phyloP scores from a whole-genome alignment of 2,888 invertebrate species.

The Phasia obesa region DNA sequence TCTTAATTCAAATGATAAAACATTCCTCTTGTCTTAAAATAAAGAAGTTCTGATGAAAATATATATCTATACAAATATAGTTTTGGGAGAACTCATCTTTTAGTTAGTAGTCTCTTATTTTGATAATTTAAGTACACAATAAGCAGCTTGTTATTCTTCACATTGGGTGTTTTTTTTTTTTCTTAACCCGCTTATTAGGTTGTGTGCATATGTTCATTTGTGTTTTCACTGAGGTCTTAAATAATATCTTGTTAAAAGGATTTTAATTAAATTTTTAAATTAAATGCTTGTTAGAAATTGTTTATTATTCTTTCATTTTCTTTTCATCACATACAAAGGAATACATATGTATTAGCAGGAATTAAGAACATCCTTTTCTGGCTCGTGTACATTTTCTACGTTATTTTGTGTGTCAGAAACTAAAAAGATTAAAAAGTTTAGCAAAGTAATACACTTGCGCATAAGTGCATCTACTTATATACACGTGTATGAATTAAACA shows the following conservation, averaged over 20 bases:
- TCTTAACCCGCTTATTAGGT: background rate
- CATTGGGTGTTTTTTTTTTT: background rate
- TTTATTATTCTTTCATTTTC: background rate
- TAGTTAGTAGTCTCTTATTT: too few species aligned
- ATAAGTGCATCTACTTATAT: background rate
- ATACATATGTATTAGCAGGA: background rate
- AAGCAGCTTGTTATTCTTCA: background rate
- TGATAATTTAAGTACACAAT: background rate
- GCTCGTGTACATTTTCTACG: background rate
- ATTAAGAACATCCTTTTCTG: background rate
- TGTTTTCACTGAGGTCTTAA: background rate
- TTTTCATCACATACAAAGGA: background rate
- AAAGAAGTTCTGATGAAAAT: too few species aligned
- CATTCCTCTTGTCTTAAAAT: too few species aligned
- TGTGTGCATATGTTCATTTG: background rate
- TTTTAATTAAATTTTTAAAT: background rate
- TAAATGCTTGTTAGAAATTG: too few species aligned
- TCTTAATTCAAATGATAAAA: too few species aligned
- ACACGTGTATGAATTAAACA: background rate
- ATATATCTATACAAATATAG: too few species aligned
- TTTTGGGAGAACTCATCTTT: background rate
- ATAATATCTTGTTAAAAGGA: background rate
- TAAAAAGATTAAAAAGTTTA: background rate
- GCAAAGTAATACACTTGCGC: background rate
- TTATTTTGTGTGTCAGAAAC: background rate